A percentile compares a stretch with the other conserved stretches of the same genome.
Evolutionary conservation across 2,888 invertebrate species (phyloP).

Genomic region (Drosophila anomalata): DNA sequence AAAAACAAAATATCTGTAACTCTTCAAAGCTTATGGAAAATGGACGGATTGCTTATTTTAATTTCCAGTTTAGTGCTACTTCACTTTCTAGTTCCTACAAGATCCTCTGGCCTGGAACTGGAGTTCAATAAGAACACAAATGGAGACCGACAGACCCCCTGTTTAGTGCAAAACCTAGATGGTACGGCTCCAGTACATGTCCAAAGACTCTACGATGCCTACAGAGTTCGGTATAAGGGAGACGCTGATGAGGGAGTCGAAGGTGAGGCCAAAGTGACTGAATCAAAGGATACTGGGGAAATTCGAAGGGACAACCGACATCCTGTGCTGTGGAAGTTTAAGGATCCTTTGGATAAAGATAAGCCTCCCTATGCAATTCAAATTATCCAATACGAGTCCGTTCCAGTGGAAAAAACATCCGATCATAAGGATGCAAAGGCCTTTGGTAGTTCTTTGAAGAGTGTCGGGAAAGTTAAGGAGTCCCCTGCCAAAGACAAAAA

Average conservation of each 20-base stretch:
- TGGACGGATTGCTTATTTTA: slow-evolving; percentile 56
- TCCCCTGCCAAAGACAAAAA: not conserved
- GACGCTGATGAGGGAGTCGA: not conserved
- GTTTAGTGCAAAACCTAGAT: slow-evolving; percentile 3
- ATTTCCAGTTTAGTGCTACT: slow-evolving; percentile 33
- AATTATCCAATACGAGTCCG: not conserved
- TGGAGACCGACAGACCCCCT: not conserved
- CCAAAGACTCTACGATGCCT: slow-evolving; percentile 51
- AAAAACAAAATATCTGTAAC: not conserved
- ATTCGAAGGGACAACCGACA: not conserved
- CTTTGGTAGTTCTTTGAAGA: not conserved
- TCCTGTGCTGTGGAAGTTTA: not conserved
- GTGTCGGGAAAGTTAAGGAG: not conserved
- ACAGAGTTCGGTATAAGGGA: slow-evolving; percentile 34
- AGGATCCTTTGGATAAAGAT: not conserved
- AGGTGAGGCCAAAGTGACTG: not conserved
- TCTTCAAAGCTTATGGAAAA: slow-evolving; percentile 51
- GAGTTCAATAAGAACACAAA: not conserved
- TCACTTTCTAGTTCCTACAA: slow-evolving; percentile 8
- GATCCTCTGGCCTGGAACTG: not conserved
- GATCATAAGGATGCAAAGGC: not conserved
- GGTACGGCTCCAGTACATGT: slow-evolving; percentile 29
- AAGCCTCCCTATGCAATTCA: not conserved
- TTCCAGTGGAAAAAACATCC: not conserved
- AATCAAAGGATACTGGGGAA: not conserved